These are phyloP conservation scores for Lichenostomus cassidix DNA, from an alignment of 2,113 vertebrate genomes.

Conservation along the genomic window DNA sequence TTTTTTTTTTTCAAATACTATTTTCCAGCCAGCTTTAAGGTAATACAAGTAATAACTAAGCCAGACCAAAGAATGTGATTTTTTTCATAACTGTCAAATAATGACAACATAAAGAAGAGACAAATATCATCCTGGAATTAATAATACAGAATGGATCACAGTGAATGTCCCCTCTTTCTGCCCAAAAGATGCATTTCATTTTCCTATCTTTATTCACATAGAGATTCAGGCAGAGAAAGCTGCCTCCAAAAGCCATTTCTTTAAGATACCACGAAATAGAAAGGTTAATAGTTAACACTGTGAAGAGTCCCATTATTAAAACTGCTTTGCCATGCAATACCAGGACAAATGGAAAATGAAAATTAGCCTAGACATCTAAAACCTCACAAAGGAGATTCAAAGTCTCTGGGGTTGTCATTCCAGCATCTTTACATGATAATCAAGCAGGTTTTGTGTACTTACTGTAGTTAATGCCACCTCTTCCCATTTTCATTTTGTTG, in stretches of 20 bases:
- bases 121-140: slow-evolving; percentile 31
- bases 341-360: slow-evolving; percentile 64
- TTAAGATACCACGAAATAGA: slow-evolving; percentile 33
- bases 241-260: slow-evolving; percentile 32
- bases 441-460: slow-evolving; percentile 46
- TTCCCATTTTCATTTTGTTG: slow-evolving; percentile 63
- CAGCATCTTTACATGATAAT: slow-evolving; percentile 58
- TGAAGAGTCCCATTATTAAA: slow-evolving; percentile 44
- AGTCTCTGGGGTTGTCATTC: slow-evolving; percentile 40
- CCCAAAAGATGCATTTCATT: slow-evolving; percentile 32
- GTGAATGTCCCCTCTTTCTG: background rate
- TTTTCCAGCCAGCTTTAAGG: background rate
- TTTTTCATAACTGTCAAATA: slow-evolving; percentile 30
- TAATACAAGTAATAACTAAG: background rate
- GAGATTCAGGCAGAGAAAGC: background rate
- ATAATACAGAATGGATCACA: background rate
- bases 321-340: slow-evolving; percentile 55
- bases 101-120: background rate
- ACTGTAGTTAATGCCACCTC: slow-evolving; percentile 48
- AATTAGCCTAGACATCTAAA: slow-evolving; percentile 54
- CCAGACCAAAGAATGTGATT: background rate
- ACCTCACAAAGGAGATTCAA: slow-evolving; percentile 24
- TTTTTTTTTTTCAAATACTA: background rate
- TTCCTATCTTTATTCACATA: slow-evolving; percentile 27
- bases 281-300: slow-evolving; percentile 44